Evolutionary conservation across 1,140 invertebrate genomes (phyloP), one percentile per base, ranked within the genome.

Genomic region (Melipona quadrifasciata): DNA sequence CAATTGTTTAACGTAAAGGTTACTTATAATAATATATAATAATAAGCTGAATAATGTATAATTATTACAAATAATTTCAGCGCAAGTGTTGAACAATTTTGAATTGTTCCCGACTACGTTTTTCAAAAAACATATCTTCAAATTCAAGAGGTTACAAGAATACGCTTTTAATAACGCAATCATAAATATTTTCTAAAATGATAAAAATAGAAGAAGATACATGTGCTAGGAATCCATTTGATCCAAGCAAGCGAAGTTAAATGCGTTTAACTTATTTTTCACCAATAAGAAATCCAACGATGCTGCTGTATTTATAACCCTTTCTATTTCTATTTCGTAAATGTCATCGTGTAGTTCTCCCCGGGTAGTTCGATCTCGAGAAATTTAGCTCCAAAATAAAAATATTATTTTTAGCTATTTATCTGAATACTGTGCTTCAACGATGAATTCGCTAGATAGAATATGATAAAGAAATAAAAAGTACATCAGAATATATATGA

Each of bases 271-370:
- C 80, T 83, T 78, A 86, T 84, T 89, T 84, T 67, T 76, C 68
- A 14, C 71, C 73, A 55, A 27, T 67, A 73, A 61, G 86, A 84
- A 86, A 89, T 86, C 80, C 77, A 89, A 70, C 71, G n/a, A 53
- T 55, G 57, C 55, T 55, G 47, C 19, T 82, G 89, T 90, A 90
- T 90, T 90, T 90, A 90, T 90, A 90, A 89, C 70, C 19, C 39
- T 65, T 85, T 76, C 89, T 89, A 90, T 87, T 89, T 90, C 89
- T 85, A 90, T 84, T 89, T 89, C 57, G 55, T 64, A 61, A 75
- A 73, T 82, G 78, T 53, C 80, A 75, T 73, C 84, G 53, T 6
- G 16, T 17, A 61, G 71, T 21, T 47, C 47, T 55, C 31, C 34
- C 47, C 55, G 71, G 47, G 24, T 65, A 51, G 39, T 47, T 17